phyloP scores from a whole-genome alignment of 2,113 vertebrate species.

The Oreochromis spilurus region DNA sequence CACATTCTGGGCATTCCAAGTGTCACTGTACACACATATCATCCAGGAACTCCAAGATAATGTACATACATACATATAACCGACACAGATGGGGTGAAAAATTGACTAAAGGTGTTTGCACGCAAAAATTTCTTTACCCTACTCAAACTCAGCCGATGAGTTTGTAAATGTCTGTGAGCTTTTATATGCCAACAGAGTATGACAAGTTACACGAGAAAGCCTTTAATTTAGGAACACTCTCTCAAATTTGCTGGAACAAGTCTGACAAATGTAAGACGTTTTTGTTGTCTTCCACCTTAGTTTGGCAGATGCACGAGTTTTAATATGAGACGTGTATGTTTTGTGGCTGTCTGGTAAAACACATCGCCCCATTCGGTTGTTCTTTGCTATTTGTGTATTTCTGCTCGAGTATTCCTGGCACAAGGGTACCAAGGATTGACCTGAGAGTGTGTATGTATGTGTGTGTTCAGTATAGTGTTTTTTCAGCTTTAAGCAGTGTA shows the following conservation, averaged over 20 bases:
- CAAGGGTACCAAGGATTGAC: background rate
- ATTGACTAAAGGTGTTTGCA: background rate
- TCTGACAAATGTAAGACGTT: background rate
- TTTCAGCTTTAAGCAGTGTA: too few relatives aligned
- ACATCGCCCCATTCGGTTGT: slow-evolving; percentile 1
- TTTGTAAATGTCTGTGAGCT: background rate
- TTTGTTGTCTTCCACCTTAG: slow-evolving; percentile 2
- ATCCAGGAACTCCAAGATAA: slow-evolving; percentile 3
- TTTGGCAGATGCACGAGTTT: slow-evolving; percentile 16
- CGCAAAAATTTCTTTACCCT: background rate
- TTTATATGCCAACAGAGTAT: background rate
- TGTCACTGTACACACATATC: slow-evolving; percentile 44
- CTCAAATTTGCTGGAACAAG: background rate
- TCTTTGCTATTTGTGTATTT: slow-evolving; percentile 38
- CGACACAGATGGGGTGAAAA: background rate
- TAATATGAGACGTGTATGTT: slow-evolving; percentile 21
- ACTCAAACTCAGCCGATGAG: background rate
- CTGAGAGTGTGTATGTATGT: background rate
- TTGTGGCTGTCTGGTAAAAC: slow-evolving; percentile 17
- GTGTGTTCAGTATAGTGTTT: background rate
- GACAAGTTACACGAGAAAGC: background rate
- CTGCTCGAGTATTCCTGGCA: background rate
- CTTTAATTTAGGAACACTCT: background rate
- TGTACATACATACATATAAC: background rate
- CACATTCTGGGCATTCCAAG: slow-evolving; percentile 72